Conservation (phyloP, 2,888 invertebrate genomes). For the Netelia inedita region DNA sequence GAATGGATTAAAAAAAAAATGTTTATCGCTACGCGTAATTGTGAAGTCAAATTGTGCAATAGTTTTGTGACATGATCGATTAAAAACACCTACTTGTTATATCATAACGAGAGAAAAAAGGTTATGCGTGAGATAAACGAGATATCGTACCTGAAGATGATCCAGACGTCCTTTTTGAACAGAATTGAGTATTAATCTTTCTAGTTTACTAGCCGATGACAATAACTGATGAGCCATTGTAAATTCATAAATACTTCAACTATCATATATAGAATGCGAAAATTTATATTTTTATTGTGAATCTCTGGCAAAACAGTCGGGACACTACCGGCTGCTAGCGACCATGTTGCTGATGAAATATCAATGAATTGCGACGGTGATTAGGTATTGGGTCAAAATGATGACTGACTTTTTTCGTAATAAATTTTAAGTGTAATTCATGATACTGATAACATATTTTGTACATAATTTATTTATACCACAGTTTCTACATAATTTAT, state of each 20-base stretch:
- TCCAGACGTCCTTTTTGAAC: slow-evolving; percentile 83
- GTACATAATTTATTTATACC: slow-evolving; percentile 18
- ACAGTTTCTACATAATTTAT: too few species aligned
- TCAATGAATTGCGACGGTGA: slow-evolving; percentile 15
- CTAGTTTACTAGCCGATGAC: slow-evolving; percentile 87
- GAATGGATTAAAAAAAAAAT: not conserved
- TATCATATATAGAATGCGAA: slow-evolving; percentile 70
- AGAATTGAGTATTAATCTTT: slow-evolving; percentile 85
- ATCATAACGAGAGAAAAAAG: slow-evolving; percentile 72
- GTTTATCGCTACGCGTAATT: not conserved
- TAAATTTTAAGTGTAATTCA: slow-evolving; percentile 9
- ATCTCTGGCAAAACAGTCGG: slow-evolving; percentile 26
- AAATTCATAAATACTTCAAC: slow-evolving; percentile 69
- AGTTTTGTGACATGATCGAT: slow-evolving; percentile 50
- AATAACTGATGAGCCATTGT: slow-evolving; percentile 89
- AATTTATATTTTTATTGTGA: slow-evolving; percentile 52
- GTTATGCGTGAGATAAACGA: slow-evolving; percentile 74
- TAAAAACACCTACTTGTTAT: slow-evolving; percentile 68
- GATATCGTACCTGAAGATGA: slow-evolving; percentile 82
- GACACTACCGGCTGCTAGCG: slow-evolving; percentile 68
- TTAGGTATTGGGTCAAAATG: not conserved
- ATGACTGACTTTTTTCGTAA: slow-evolving; percentile 11
- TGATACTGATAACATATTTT: slow-evolving; percentile 49
- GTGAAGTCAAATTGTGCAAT: slow-evolving; percentile 53
- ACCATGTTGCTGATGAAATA: slow-evolving; percentile 59